Evolutionary conservation across 2,888 invertebrate genomes (phyloP).

Genomic region (Alloplasta piceator): DNA sequence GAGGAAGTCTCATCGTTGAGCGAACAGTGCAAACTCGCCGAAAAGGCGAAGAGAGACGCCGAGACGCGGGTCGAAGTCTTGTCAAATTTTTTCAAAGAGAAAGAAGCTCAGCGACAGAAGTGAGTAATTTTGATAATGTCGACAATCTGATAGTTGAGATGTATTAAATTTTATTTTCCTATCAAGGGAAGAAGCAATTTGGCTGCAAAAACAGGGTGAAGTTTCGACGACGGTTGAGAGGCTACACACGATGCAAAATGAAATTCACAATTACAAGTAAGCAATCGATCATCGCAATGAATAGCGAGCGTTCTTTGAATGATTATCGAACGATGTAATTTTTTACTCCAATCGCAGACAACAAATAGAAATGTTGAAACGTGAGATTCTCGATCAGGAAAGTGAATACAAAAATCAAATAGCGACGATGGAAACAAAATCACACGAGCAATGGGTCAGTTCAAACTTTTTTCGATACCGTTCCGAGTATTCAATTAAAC

Average conservation of each 20-base stretch:
- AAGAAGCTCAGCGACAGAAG: slow-evolving; percentile 94
- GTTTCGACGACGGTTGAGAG: slow-evolving; percentile 92
- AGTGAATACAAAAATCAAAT: slow-evolving; percentile 89
- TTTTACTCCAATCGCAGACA: slow-evolving; percentile 83
- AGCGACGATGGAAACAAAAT: slow-evolving; percentile 91
- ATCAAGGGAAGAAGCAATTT: slow-evolving; percentile 89
- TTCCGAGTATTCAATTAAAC: too few relatives aligned
- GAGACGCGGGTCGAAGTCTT: slow-evolving; percentile 93
- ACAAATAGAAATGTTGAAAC: slow-evolving; percentile 89
- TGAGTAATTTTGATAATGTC: slow-evolving; percentile 84
- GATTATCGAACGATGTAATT: background rate
- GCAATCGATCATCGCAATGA: slow-evolving; percentile 66
- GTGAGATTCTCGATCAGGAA: slow-evolving; percentile 94
- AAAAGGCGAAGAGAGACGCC: slow-evolving; percentile 90
- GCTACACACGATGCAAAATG: slow-evolving; percentile 90
- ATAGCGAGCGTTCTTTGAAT: background rate
- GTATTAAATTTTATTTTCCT: slow-evolving; percentile 13
- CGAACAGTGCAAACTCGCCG: slow-evolving; percentile 87
- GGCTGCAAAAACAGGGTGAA: slow-evolving; percentile 92
- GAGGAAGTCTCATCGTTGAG: slow-evolving; percentile 85
- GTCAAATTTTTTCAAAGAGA: slow-evolving; percentile 95
- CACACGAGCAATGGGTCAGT: slow-evolving; percentile 92
- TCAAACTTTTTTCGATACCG: too few relatives aligned
- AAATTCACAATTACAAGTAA: slow-evolving; percentile 92
- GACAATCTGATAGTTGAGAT: background rate